phyloP scores from a whole-genome alignment of 2,797 vertebrate species.

The Sardinella longiceps region DNA sequence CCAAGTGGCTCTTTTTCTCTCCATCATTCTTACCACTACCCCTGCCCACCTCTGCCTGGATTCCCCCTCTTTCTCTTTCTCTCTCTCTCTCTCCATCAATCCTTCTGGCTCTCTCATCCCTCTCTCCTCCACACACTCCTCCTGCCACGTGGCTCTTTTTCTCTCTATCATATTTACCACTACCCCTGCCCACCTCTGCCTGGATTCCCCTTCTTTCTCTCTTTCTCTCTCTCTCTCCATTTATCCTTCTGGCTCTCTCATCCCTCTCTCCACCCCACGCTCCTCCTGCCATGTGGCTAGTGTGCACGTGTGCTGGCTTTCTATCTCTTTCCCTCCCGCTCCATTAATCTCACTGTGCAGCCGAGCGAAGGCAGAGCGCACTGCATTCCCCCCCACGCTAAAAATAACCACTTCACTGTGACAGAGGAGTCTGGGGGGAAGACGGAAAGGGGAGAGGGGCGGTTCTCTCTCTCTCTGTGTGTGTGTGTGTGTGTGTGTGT shows the following conservation, averaged over 20 bases:
- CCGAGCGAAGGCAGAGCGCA: constrained; percentile 66
- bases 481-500: not conserved
- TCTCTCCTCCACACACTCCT: not conserved
- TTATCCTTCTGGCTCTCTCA: not conserved
- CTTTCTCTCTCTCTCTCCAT: constrained; percentile 34
- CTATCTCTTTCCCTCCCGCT: constrained; percentile 72
- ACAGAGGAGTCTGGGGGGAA: constrained; percentile 52
- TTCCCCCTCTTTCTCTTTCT: no score
- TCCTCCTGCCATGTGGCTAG: constrained; percentile 70
- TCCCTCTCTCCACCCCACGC: constrained; percentile 41
- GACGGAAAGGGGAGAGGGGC: constrained; percentile 24
- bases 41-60: no score
- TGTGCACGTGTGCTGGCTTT: constrained; percentile 71
- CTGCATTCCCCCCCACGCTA: constrained; percentile 73
- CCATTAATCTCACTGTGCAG: constrained; percentile 77
- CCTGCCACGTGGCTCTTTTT: no score
- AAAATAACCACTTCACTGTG: constrained; percentile 79
- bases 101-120: not conserved
- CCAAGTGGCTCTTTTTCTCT: not conserved
- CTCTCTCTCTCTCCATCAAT: not conserved
- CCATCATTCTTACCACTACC: constrained; percentile 31
- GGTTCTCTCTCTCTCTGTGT: no score
- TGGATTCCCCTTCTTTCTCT: constrained; percentile 35
- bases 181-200: constrained; percentile 38
- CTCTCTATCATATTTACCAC: constrained; percentile 21